Base-by-base conservation (phyloP, 2,888 invertebrate species). In the Erynnis tages region DNA sequence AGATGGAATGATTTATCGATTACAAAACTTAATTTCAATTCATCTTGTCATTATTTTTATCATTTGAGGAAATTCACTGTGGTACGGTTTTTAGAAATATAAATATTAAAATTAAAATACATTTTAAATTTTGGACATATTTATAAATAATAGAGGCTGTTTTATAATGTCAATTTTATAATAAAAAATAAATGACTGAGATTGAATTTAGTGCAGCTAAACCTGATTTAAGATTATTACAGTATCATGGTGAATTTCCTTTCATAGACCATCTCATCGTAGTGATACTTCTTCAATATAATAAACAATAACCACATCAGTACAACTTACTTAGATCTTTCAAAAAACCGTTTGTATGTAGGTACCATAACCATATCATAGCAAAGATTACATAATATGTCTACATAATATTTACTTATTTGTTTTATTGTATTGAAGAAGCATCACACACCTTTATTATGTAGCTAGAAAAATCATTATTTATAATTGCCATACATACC, bases 401-500 rank as follows among this genome's bases (percentile, higher is more conserved):
- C n/a, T n/a, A n/a, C n/a, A n/a, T n/a, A n/a, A n/a, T n/a, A n/a
- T n/a, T n/a, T n/a, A n/a, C n/a, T n/a, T n/a, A n/a, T n/a, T n/a
- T n/a, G n/a, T 21, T 11, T 17, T 25, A 17, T 35, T 25, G 21
- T 13, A 17, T 48, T 32, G 23, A 10, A 25, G 40, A 32, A 23
- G 16, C 23, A 5, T 19, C 7, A 17, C 11, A 16, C 17, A 3
- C 17, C 16, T 6, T 41, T 29, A 21, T 16, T 27, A 11, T 23
- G 13, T 4, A 6, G 8, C 11, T 30, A 30, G 30, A n/a, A 13
- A 48, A 21, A 41, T 41, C 16, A 27, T 49, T 49, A 49, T 49
- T 49, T 49, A 34, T 49, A 43, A 49, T 34, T 43, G 49, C 49
- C 49, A 49, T 49, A 41, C 41, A 49, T 49, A 49, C 49, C 49